Evolutionary conservation across 2,797 vertebrate species (phyloP).

Genomic region (Poecilia picta): DNA sequence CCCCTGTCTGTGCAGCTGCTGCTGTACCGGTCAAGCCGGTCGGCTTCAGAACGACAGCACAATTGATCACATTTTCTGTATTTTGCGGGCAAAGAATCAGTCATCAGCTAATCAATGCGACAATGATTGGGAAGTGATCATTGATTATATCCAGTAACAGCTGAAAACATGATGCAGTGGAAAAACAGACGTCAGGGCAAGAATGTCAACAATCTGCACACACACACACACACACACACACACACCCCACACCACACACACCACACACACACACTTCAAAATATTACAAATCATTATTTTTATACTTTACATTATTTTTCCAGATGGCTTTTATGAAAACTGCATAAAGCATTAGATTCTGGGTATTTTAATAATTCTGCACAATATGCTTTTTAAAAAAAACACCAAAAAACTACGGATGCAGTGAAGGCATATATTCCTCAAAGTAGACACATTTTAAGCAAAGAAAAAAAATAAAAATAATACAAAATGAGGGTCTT

Average conservation of each 20-base stretch:
- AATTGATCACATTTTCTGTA: conserved; percentile 35
- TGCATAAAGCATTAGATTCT: background rate
- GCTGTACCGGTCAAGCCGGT: conserved; percentile 6
- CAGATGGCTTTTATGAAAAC: conserved; percentile 17
- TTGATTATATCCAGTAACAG: conserved; percentile 63
- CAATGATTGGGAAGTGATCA: conserved; percentile 61
- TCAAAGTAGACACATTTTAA: background rate
- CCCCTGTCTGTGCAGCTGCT: conserved; percentile 34
- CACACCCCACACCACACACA: background rate
- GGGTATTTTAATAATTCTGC: background rate
- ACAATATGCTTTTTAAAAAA: background rate
- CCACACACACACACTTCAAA: background rate
- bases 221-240: background rate
- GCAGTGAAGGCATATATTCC: background rate
- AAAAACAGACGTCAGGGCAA: background rate
- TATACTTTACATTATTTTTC: background rate
- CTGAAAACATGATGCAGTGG: conserved; percentile 26
- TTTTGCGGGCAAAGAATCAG: conserved; percentile 61
- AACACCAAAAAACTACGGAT: background rate
- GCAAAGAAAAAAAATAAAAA: background rate
- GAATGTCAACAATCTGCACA: background rate
- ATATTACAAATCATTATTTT: background rate
- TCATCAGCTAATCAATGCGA: conserved; percentile 75
- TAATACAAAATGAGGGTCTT: background rate
- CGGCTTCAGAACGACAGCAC: conserved; percentile 28